A percentile compares a stretch with the other conserved stretches of the same genome.
These are phyloP conservation scores for Scaptomyza polygonia DNA, from an alignment of 2,888 invertebrate genomes.

Conservation along the genomic window DNA sequence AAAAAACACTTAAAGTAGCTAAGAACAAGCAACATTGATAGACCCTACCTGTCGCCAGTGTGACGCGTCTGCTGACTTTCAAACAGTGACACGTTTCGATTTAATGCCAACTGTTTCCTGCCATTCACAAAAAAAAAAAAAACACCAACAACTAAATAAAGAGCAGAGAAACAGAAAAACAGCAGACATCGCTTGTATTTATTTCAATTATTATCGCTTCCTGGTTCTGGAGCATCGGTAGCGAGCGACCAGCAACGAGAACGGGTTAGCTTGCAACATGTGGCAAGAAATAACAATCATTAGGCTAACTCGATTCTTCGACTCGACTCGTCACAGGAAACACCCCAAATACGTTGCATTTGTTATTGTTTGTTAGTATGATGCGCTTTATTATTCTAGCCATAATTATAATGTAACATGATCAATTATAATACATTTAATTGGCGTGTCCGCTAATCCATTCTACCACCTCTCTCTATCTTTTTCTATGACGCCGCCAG, in stretches of 20 bases:
- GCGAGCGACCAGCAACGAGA: neutral
- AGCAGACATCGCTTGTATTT: slow-evolving; percentile 36
- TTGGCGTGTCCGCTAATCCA: slow-evolving; percentile 37
- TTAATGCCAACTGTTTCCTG: slow-evolving; percentile 78
- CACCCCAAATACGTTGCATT: slow-evolving; percentile 11
- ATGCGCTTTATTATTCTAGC: slow-evolving; percentile 24
- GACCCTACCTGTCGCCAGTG: slow-evolving; percentile 50
- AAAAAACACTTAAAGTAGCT: slow-evolving; percentile 12
- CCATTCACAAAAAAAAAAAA: slow-evolving; percentile 16
- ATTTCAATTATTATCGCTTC: slow-evolving; percentile 72
- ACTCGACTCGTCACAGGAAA: slow-evolving; percentile 15
- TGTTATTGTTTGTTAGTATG: slow-evolving; percentile 23
- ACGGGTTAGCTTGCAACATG: slow-evolving; percentile 23
- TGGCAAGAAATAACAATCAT: slow-evolving; percentile 44
- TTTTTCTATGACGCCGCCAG: slow-evolving; percentile 84
- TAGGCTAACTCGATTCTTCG: slow-evolving; percentile 35
- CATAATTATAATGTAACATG: slow-evolving; percentile 21
- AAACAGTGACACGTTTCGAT: slow-evolving; percentile 50
- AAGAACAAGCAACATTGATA: slow-evolving; percentile 29
- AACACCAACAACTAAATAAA: neutral
- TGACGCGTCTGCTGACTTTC: slow-evolving; percentile 24
- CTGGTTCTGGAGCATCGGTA: slow-evolving; percentile 45
- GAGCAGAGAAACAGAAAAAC: slow-evolving; percentile 19
- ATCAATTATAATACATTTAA: slow-evolving; percentile 65
- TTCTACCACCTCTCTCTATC: slow-evolving; percentile 8